Conservation (phyloP, 2,888 invertebrate species). For the Gortyna flavago region DNA sequence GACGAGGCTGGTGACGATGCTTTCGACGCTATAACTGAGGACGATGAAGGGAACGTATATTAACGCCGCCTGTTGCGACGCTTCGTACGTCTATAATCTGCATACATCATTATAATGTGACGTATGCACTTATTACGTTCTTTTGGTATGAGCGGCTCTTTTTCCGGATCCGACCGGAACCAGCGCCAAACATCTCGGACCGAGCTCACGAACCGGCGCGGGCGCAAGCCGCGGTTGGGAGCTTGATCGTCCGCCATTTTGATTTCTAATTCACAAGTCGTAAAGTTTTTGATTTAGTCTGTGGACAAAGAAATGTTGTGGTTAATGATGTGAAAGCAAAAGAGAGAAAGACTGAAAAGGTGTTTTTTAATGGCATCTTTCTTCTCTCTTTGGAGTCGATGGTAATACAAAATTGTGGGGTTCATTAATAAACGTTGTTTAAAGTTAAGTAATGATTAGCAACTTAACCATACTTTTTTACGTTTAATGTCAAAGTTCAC, state of each 20-base stretch:
- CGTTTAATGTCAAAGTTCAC: too few relatives aligned
- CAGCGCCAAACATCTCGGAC: conserved; percentile 10
- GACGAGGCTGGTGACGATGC: neutral
- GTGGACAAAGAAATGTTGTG: conserved; percentile 6
- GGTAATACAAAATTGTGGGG: neutral
- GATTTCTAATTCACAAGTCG: neutral
- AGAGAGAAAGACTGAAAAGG: neutral
- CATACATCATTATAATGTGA: neutral
- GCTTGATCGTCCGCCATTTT: conserved; percentile 2
- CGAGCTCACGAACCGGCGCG: neutral
- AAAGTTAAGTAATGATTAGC: neutral
- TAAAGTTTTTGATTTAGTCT: neutral
- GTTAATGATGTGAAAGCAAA: conserved; percentile 2
- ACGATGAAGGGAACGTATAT: neutral
- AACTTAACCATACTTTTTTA: too few relatives aligned
- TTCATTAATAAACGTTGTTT: neutral
- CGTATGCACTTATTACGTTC: neutral
- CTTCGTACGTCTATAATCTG: neutral
- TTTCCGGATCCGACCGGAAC: neutral
- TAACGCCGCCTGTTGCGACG: neutral
- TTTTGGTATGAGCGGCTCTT: neutral
- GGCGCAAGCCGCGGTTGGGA: neutral
- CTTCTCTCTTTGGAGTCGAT: neutral
- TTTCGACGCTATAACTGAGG: too few relatives aligned
- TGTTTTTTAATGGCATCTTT: neutral